A percentile compares a stretch with the other conserved stretches of the same genome.
Conservation (phyloP, 2,888 invertebrate genomes). For the Agriotes lineatus region DNA sequence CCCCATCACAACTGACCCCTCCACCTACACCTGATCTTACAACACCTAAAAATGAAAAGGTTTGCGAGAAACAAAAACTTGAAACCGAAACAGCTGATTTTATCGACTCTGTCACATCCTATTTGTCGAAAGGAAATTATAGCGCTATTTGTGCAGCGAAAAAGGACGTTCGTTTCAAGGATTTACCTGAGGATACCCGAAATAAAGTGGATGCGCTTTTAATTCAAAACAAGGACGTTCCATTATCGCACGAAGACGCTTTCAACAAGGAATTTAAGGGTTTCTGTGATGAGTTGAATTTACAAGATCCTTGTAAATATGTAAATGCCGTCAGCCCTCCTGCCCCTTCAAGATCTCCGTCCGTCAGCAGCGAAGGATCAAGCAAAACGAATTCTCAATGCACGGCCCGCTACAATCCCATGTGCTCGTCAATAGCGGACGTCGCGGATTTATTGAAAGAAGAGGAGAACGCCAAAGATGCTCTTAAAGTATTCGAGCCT, state of each 20-base stretch:
- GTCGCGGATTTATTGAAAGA: conserved; percentile 69
- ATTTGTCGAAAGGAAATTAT: not conserved
- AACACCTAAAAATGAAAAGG: conserved; percentile 51
- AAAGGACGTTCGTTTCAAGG: not conserved
- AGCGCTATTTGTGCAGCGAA: not conserved
- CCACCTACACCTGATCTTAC: conserved; percentile 60
- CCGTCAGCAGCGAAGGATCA: conserved; percentile 71
- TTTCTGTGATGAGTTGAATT: conserved; percentile 30
- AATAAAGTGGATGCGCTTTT: not conserved
- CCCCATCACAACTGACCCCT: conserved; percentile 57
- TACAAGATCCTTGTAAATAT: conserved; percentile 23
- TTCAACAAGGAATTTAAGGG: conserved; percentile 45
- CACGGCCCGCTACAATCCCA: conserved; percentile 77
- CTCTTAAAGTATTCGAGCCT: conserved; percentile 44
- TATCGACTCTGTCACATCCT: not conserved
- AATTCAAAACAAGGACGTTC: not conserved
- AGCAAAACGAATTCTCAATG: conserved; percentile 74
- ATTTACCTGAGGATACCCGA: conserved; percentile 1
- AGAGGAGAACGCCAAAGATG: conserved; percentile 54
- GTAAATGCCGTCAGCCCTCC: conserved; percentile 23
- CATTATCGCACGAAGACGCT: conserved; percentile 12
- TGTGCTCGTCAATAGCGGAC: conserved; percentile 72
- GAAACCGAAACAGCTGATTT: not conserved
- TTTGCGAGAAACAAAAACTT: not conserved
- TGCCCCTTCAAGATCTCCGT: conserved; percentile 50